Base-by-base conservation (phyloP, 2,113 vertebrate genomes). In the Cricetomys ansorgei region DNA sequence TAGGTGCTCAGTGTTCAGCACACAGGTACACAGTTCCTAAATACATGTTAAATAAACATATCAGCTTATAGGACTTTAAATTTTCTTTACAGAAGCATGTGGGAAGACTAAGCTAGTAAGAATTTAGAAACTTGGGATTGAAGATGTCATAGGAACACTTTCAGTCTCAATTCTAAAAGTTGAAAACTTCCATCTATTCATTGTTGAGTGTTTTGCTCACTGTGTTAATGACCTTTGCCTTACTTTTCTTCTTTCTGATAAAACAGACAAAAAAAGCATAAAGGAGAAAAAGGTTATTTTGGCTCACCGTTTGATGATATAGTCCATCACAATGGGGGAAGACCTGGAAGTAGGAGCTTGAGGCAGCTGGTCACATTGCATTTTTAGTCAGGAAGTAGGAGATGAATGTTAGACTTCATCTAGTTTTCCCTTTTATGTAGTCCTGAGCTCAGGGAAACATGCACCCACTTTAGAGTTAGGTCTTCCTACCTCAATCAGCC, bases 61-160 rank as follows among this genome's bases (percentile, higher is more conserved):
- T 53, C 37, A 45, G 25, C 76, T 85, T 27, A 88, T 1, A 80
- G 31, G 34, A 94, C 55, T 69, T 93, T 73, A 77, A 81, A 73
- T 93, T 83, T 69, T 67, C 16, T 72, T 93, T 87, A 67, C 40
- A 79, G 65, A 70, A 53, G 8, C 50, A 11, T 65, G 45, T 40
- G n/a, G 21, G 55, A 84, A 96, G 50, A 91, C 2, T 92, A 57
- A 91, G 3, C 84, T 91, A 65, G 77, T 91, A 55, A 88, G n/a
- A 92, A 89, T 83, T 95, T 77, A 48, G 94, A 94, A 85, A 57
- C 1, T 93, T 62, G 96, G 93, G 21, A 92, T 79, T 88, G 45
- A 69, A 89, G 23, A 79, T 81, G 29, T 1, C 86, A 81, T 75
- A 55, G 53, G 16, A 89, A 31, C 3, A 75, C 7, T 65, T n/a